These are phyloP conservation scores for Laspeyria flexula DNA, from an alignment of 2,888 invertebrate genomes.

Conservation along the genomic window DNA sequence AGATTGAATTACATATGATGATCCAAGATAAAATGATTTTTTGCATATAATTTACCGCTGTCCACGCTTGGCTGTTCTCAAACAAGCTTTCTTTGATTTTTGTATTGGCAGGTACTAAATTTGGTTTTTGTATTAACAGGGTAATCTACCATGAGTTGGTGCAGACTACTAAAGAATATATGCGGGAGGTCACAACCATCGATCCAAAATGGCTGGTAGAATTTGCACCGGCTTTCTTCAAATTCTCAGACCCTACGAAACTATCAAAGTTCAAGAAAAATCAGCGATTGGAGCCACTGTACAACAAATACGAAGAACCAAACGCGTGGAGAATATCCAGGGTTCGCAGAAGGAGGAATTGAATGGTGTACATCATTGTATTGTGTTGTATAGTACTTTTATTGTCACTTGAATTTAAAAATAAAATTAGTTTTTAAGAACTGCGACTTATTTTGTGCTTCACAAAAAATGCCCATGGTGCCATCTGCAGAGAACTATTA, in stretches of 20 bases:
- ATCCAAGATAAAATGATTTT: too few species aligned
- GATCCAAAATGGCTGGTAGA: constrained; percentile 99
- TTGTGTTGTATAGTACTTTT: not conserved
- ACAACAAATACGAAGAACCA: constrained; percentile 99
- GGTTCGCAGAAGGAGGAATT: constrained; percentile 95
- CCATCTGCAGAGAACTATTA: too few species aligned
- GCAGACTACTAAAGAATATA: constrained; percentile 99
- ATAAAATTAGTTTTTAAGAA: too few species aligned
- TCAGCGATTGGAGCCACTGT: constrained; percentile 98
- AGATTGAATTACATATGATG: too few species aligned
- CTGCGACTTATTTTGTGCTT: too few species aligned
- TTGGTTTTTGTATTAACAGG: constrained; percentile 80
- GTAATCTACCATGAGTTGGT: constrained; percentile 99
- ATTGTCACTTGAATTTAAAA: not conserved
- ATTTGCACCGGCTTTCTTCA: constrained; percentile 99
- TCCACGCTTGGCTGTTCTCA: too few species aligned
- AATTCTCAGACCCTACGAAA: constrained; percentile 99
- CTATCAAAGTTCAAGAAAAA: constrained; percentile 99
- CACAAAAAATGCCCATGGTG: too few species aligned
- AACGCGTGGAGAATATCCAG: constrained; percentile 99
- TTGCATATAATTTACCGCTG: too few species aligned
- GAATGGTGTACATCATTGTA: constrained; percentile 46
- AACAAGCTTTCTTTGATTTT: too few species aligned
- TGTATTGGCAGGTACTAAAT: too few species aligned
- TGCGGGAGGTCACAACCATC: constrained; percentile 98